phyloP scores from a whole-genome alignment of 2,888 invertebrate genomes.

The Epiblema foenella region DNA sequence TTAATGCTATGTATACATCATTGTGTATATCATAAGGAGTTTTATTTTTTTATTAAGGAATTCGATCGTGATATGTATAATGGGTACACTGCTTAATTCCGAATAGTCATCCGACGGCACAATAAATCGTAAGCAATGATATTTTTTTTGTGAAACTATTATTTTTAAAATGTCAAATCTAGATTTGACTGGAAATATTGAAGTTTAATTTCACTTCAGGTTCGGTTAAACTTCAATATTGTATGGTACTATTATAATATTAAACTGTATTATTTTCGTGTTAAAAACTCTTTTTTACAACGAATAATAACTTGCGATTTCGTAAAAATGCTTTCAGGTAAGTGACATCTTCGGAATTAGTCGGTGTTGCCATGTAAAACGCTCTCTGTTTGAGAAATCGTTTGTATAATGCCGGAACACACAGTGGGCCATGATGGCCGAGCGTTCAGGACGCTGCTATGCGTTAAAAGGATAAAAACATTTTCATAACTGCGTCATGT shows the following conservation, averaged over 20 bases:
- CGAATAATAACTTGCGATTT: not conserved
- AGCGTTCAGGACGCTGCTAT: too few species aligned
- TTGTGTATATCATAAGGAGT: slow-evolving; percentile 19
- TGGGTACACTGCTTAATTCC: not conserved
- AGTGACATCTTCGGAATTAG: not conserved
- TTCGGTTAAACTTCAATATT: too few species aligned
- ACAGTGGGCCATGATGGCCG: too few species aligned
- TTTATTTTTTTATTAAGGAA: slow-evolving; percentile 19
- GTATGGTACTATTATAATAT: too few species aligned
- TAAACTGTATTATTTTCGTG: too few species aligned
- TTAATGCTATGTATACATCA: slow-evolving; percentile 9
- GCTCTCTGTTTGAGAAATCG: slow-evolving; percentile 28
- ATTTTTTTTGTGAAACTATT: not conserved
- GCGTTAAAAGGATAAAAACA: too few species aligned
- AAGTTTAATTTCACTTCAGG: too few species aligned
- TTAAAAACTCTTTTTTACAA: too few species aligned
- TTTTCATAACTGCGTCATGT: too few species aligned
- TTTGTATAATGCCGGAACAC: not conserved
- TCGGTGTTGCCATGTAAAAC: slow-evolving; percentile 5
- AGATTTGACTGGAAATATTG: too few species aligned
- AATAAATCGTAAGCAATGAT: too few species aligned
- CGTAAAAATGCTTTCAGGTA: not conserved
- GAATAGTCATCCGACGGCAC: not conserved
- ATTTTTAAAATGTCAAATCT: not conserved
- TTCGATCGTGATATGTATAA: slow-evolving; percentile 9